phyloP scores from a whole-genome alignment of 2,888 invertebrate genomes.

The Oligia strigilis region DNA sequence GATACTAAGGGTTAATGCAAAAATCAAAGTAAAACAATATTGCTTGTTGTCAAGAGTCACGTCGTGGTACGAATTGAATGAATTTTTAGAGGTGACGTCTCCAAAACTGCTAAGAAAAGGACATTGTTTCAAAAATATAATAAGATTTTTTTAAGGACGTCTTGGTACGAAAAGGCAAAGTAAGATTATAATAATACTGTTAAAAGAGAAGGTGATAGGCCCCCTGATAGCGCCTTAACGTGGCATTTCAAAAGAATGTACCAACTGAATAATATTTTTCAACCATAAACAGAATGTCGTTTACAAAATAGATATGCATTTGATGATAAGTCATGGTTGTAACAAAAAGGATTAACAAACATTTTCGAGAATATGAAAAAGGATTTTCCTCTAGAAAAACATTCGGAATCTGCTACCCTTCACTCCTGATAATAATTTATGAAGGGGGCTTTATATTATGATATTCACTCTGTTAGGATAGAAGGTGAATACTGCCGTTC shows the following conservation, averaged over 20 bases:
- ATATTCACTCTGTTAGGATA: constrained; percentile 57
- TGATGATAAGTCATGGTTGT: background rate
- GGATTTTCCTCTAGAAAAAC: constrained; percentile 22
- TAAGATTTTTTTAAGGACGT: background rate
- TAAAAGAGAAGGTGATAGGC: background rate
- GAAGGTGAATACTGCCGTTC: constrained; percentile 53
- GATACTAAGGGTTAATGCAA: no score
- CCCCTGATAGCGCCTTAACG: background rate
- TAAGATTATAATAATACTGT: background rate
- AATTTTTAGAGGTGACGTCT: background rate
- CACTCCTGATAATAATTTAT: constrained; percentile 51
- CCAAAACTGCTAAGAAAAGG: background rate
- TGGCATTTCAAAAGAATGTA: background rate
- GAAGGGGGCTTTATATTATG: constrained; percentile 50
- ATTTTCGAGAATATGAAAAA: background rate
- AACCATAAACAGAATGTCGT: background rate
- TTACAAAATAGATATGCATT: background rate
- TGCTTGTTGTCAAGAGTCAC: background rate
- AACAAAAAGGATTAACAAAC: background rate
- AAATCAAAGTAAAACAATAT: background rate
- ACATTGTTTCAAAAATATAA: background rate
- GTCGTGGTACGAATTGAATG: background rate
- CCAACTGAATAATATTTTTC: background rate
- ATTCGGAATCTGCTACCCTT: constrained; percentile 10
- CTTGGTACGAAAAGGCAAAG: background rate